Evolutionary conservation across 2,113 vertebrate species (phyloP).

Genomic region (Malurus melanocephalus): DNA sequence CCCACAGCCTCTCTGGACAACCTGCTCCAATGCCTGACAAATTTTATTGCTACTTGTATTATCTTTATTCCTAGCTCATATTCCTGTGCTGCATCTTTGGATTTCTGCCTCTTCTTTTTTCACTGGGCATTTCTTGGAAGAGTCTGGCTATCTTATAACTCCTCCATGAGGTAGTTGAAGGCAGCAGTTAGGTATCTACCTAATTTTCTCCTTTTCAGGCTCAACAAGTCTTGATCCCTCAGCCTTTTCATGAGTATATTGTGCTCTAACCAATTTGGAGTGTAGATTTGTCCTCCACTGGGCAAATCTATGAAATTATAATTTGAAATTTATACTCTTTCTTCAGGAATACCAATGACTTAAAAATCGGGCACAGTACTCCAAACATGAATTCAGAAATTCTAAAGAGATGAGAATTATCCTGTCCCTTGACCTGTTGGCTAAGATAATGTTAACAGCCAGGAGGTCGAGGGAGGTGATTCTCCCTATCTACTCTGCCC

Average conservation of each 20-base stretch:
- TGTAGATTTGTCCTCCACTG: background rate
- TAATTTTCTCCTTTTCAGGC: background rate
- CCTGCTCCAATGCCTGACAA: background rate
- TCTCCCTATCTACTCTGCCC: background rate
- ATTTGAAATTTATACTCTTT: background rate
- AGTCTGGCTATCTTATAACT: background rate
- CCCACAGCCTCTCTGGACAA: background rate
- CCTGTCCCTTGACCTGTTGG: background rate
- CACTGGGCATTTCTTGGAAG: background rate
- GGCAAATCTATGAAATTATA: background rate
- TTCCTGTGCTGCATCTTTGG: background rate
- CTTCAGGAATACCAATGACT: background rate
- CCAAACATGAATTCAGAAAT: background rate
- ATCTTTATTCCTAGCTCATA: background rate
- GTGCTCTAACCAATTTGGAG: background rate
- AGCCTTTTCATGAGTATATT: background rate
- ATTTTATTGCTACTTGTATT: background rate
- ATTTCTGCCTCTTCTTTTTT: background rate
- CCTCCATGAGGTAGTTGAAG: background rate
- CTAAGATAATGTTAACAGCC: background rate
- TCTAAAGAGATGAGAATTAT: background rate
- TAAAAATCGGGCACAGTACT: background rate
- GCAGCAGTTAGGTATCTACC: background rate
- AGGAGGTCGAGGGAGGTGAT: background rate
- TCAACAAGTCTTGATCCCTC: background rate